Conservation (phyloP, 1,140 invertebrate species). For the Drosophila truncata region DNA sequence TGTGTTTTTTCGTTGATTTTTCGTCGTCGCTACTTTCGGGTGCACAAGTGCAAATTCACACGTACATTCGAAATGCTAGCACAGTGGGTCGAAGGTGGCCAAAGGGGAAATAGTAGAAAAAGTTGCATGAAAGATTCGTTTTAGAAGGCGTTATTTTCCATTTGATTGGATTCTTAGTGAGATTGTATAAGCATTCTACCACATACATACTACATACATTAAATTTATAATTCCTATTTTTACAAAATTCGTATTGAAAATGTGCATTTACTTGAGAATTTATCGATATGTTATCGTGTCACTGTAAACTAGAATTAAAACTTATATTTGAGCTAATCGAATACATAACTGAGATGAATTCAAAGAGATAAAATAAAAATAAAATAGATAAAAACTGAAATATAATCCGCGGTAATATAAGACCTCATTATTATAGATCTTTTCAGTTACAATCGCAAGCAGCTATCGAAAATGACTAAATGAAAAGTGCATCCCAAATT, state of each 20-base stretch:
- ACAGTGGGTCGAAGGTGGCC: constrained; percentile 63
- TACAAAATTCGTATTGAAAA: too few relatives aligned
- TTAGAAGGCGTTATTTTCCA: not conserved
- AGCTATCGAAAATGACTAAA: not conserved
- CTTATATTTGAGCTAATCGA: not conserved
- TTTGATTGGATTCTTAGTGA: too few relatives aligned
- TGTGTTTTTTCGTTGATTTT: constrained; percentile 46
- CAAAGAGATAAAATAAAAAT: too few relatives aligned
- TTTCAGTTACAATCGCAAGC: not conserved
- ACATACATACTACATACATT: too few relatives aligned
- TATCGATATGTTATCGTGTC: too few relatives aligned
- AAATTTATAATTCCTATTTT: too few relatives aligned
- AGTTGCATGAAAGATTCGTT: not conserved
- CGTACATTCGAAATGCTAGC: constrained; percentile 77
- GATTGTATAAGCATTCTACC: too few relatives aligned
- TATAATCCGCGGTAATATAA: not conserved
- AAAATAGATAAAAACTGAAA: too few relatives aligned
- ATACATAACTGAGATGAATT: too few relatives aligned
- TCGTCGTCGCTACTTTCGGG: constrained; percentile 55
- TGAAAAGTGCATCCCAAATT: constrained; percentile 1
- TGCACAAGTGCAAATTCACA: constrained; percentile 83
- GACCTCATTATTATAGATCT: not conserved
- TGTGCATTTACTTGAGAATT: too few relatives aligned
- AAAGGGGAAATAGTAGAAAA: not conserved
- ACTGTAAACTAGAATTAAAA: too few relatives aligned